Percentiles rank a stretch among this genome's conserved stretches.
These are phyloP conservation scores for Macrotis lagotis DNA, from an alignment of 2,113 vertebrate genomes.

Conservation along the genomic window DNA sequence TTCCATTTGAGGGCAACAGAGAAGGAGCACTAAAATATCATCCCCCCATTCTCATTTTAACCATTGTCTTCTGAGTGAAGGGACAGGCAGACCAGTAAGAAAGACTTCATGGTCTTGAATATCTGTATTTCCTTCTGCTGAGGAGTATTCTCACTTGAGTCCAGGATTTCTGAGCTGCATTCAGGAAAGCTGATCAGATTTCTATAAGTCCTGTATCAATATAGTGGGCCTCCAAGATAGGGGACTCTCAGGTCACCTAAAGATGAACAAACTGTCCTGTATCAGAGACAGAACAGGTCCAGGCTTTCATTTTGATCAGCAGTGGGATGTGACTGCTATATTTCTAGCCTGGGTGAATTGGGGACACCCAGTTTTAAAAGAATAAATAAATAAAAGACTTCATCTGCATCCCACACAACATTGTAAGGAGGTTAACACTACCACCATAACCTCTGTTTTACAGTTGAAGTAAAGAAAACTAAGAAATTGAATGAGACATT, in stretches of 20 bases:
- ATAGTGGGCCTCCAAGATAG: background rate
- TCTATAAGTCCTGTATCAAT: background rate
- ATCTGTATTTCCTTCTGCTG: background rate
- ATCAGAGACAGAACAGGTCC: too few species aligned
- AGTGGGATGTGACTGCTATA: background rate
- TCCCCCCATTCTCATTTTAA: background rate
- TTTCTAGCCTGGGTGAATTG: background rate
- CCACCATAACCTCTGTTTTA: background rate
- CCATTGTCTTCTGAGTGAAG: background rate
- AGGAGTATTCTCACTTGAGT: background rate
- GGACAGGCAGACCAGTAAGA: background rate
- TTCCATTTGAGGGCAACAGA: background rate
- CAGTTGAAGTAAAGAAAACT: background rate
- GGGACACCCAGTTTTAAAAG: background rate
- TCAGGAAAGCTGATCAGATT: background rate
- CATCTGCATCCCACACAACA: background rate
- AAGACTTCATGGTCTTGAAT: background rate
- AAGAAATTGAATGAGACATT: background rate
- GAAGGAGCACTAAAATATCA: background rate
- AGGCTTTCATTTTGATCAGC: background rate
- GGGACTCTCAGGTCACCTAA: background rate
- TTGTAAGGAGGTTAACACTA: background rate
- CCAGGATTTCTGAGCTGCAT: background rate
- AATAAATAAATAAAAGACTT: background rate
- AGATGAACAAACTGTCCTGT: background rate